Percentiles rank a stretch among this genome's conserved stretches.
phyloP scores from a whole-genome alignment of 2,113 vertebrate species.

The Paradoxurus hermaphroditus region DNA sequence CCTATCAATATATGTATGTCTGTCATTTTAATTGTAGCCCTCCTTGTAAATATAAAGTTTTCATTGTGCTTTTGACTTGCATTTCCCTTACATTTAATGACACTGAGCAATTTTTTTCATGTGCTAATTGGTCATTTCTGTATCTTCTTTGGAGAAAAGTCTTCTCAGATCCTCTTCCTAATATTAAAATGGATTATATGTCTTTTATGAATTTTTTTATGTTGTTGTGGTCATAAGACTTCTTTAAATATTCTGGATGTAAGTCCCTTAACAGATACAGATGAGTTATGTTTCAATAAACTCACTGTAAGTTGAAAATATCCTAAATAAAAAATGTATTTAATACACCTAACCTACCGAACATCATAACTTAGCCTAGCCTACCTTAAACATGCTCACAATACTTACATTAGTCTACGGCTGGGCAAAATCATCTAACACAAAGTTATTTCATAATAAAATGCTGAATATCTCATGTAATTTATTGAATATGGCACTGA shows the following conservation, averaged over 20 bases:
- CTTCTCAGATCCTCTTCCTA: neutral
- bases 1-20: neutral
- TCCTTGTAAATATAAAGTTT: neutral
- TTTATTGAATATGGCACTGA: neutral
- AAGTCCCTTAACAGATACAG: neutral
- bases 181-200: neutral
- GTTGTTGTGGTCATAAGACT: neutral
- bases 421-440: neutral
- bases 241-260: neutral
- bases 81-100: neutral
- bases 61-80: neutral
- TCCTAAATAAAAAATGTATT: neutral
- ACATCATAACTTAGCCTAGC: neutral
- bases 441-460: neutral
- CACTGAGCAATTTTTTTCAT: neutral
- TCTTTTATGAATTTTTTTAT: neutral
- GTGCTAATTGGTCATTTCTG: neutral
- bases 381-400: neutral
- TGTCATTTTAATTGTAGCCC: neutral
- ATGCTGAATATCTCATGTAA: neutral
- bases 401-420: neutral
- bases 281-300: neutral
- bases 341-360: neutral
- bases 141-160: neutral
- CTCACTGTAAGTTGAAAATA: neutral